Evolutionary conservation across 1,140 invertebrate species (phyloP).

Genomic region (Drosophila nigrodunni): DNA sequence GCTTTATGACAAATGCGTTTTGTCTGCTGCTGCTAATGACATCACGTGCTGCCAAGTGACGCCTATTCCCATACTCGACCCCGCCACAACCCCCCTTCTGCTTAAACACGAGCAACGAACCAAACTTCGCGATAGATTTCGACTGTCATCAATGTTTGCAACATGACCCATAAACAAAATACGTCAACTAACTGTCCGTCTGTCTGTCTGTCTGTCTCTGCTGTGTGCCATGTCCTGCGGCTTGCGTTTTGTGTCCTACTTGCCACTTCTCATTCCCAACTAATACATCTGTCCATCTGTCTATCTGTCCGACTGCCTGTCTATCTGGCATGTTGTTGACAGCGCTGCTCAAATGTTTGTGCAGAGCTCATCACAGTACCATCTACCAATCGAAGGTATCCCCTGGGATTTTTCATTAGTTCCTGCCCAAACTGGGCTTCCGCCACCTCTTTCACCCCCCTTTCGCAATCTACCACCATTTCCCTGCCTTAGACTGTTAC

Average conservation of each 20-base stretch:
- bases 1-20: conserved; percentile 78
- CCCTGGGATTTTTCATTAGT: conserved; percentile 71
- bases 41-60: conserved; percentile 68
- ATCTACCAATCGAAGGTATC: conserved; percentile 34
- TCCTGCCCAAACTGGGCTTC: not conserved
- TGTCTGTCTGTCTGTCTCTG: conserved; percentile 3
- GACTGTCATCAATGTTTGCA: conserved; percentile 77
- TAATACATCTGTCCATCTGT: not conserved
- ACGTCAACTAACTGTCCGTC: conserved; percentile 63
- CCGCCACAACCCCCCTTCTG: not conserved
- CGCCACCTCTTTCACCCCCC: not conserved
- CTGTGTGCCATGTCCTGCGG: conserved; percentile 36
- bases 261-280: not conserved
- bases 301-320: not conserved
- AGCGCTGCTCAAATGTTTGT: conserved; percentile 73
- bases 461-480: not conserved
- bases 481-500: not conserved
- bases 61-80: not conserved
- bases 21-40: conserved; percentile 67
- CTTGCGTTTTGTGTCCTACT: conserved; percentile 17
- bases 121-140: conserved; percentile 47
- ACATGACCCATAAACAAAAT: conserved; percentile 73
- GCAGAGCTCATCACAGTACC: conserved; percentile 36
- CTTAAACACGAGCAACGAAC: not conserved
- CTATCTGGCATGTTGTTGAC: conserved; percentile 67